A percentile compares a stretch with the other conserved stretches of the same genome.
These are phyloP conservation scores for Conomelus anceps DNA, from an alignment of 2,888 invertebrate genomes.

Conservation along the genomic window DNA sequence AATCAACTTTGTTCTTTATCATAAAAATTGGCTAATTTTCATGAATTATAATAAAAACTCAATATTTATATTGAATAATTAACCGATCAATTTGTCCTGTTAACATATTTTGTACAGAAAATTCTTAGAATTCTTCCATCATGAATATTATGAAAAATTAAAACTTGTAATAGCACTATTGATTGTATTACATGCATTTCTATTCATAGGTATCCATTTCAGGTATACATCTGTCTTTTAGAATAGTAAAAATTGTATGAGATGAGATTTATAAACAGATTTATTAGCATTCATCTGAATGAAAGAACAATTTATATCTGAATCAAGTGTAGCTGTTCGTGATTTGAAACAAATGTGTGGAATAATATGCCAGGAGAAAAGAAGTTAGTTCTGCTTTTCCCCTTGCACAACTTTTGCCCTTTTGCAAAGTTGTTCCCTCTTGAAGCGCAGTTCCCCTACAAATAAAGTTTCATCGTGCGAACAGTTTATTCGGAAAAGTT, in stretches of 20 bases:
- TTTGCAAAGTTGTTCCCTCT: not conserved
- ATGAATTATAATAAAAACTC: too few relatives aligned
- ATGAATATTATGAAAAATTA: too few relatives aligned
- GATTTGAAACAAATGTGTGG: not conserved
- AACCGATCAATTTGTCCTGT: too few relatives aligned
- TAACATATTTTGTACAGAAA: too few relatives aligned
- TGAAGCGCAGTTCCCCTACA: slow-evolving; percentile 3
- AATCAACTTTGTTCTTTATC: not conserved
- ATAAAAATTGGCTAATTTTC: not conserved
- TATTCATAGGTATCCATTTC: too few relatives aligned
- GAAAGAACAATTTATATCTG: not conserved
- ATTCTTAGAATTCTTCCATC: too few relatives aligned
- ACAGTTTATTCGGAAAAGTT: slow-evolving; percentile 14
- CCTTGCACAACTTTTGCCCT: not conserved
- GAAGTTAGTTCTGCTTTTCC: not conserved
- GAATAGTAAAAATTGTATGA: not conserved
- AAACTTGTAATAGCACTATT: too few relatives aligned
- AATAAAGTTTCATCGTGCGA: slow-evolving; percentile 14
- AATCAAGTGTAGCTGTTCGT: not conserved
- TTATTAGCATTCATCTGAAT: not conserved
- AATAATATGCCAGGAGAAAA: not conserved
- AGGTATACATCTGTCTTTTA: not conserved
- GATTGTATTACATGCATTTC: too few relatives aligned
- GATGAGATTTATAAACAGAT: too few relatives aligned
- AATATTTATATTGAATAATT: too few relatives aligned